These are phyloP conservation scores for Austrolebias charrua DNA, from an alignment of 2,797 vertebrate genomes.

Conservation along the genomic window DNA sequence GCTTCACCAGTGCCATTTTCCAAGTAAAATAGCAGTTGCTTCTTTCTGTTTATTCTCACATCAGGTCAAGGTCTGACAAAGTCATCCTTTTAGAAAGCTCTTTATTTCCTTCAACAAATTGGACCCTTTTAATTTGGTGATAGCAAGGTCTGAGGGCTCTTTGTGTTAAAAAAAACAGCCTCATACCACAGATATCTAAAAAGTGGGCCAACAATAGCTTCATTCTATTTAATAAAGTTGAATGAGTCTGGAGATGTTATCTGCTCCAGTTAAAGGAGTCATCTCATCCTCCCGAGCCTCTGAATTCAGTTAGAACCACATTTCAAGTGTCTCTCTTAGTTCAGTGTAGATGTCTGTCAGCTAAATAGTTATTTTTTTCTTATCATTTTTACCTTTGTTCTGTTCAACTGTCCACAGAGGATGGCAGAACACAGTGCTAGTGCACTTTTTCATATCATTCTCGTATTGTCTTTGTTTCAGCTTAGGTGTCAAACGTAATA, in stretches of 20 bases:
- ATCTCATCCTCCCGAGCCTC: slow-evolving; percentile 44
- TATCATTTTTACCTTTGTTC: no score
- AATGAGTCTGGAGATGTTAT: slow-evolving; percentile 65
- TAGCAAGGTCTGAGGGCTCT: slow-evolving; percentile 30
- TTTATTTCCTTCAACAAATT: slow-evolving; percentile 32
- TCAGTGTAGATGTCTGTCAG: slow-evolving; percentile 2
- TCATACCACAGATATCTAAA: slow-evolving; percentile 42
- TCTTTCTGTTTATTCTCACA: slow-evolving; percentile 37
- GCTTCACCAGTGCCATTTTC: slow-evolving; percentile 18
- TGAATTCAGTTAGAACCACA: slow-evolving; percentile 44
- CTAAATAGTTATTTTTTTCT: neutral
- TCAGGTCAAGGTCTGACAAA: slow-evolving; percentile 45
- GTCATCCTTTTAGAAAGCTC: slow-evolving; percentile 24
- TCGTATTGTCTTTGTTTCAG: no score
- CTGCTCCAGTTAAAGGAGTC: slow-evolving; percentile 37
- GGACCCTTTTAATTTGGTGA: slow-evolving; percentile 48
- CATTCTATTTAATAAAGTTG: slow-evolving; percentile 66
- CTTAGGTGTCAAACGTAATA: neutral
- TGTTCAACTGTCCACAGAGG: no score
- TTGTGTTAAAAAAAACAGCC: slow-evolving; percentile 33
- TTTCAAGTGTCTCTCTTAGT: slow-evolving; percentile 4
- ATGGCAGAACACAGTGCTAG: no score
- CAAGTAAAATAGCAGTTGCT: slow-evolving; percentile 49
- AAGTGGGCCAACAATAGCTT: slow-evolving; percentile 35
- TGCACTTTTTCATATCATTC: no score